phyloP scores from a whole-genome alignment of 2,113 vertebrate genomes.

The Bos indicus region DNA sequence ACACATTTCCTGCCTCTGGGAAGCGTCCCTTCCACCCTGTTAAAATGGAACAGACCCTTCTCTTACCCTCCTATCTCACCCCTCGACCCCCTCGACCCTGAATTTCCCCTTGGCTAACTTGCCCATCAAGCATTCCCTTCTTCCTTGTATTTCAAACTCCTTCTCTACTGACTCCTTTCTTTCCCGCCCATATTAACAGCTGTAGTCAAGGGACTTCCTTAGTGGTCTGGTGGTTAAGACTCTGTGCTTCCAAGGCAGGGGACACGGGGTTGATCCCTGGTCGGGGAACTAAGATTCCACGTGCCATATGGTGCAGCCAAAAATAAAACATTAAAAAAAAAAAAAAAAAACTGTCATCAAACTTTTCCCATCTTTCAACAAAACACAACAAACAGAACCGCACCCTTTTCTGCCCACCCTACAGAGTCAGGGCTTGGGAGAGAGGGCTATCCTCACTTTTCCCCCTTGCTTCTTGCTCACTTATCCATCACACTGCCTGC shows the following conservation, averaged over 20 bases:
- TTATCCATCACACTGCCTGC: not conserved
- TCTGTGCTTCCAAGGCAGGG: not conserved
- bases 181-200: not conserved
- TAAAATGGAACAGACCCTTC: not conserved
- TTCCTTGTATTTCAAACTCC: not conserved
- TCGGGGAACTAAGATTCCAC: not conserved
- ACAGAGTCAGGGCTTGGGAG: not conserved
- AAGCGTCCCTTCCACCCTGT: not conserved
- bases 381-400: not conserved
- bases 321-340: not conserved
- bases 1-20: too few species aligned
- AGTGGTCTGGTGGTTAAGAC: not conserved
- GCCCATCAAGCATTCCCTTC: not conserved
- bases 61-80: not conserved
- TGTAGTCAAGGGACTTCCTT: not conserved
- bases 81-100: fast-evolving
- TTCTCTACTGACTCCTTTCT: not conserved
- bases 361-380: not conserved
- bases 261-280: not conserved
- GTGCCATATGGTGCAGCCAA: not conserved
- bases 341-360: not conserved
- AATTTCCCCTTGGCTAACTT: not conserved
- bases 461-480: not conserved
- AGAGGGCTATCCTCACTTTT: not conserved
- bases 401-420: not conserved